phyloP scores from a whole-genome alignment of 2,888 invertebrate genomes.

The Orchesella flavescens region DNA sequence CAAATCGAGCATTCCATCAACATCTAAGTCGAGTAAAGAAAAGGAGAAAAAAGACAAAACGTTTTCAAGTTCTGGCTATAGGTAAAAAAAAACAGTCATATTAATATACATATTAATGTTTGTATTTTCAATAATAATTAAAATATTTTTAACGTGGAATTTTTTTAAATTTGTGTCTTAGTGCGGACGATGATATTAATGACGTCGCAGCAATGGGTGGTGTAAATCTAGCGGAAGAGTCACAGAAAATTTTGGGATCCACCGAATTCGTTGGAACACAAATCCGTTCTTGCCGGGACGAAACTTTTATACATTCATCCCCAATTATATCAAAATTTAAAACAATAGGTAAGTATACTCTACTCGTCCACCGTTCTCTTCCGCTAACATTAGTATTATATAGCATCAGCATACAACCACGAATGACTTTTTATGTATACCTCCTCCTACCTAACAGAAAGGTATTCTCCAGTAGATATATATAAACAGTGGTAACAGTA shows the following conservation, averaged over 20 bases:
- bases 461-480: no score
- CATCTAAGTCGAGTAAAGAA: constrained; percentile 81
- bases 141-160: constrained; percentile 2
- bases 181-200: constrained; percentile 96
- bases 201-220: constrained; percentile 99
- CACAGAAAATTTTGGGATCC: constrained; percentile 92
- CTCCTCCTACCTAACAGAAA: no score
- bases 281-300: constrained; percentile 93
- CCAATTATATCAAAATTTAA: constrained; percentile 74
- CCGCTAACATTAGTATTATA: no score
- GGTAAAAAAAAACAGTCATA: constrained; percentile 74
- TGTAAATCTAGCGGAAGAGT: constrained; percentile 96
- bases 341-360: constrained; percentile 67
- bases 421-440: no score
- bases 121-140: not conserved
- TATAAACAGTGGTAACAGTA: no score
- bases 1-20: constrained; percentile 65
- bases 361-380: no score
- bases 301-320: constrained; percentile 86
- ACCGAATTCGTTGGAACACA: constrained; percentile 92
- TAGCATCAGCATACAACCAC: no score
- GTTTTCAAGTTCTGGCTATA: constrained; percentile 77
- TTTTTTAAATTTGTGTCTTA: constrained; percentile 73
- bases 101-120: constrained; percentile 5
- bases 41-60: constrained; percentile 81